phyloP scores from a whole-genome alignment of 2,113 vertebrate species.

The Myiozetetes cayanensis region DNA sequence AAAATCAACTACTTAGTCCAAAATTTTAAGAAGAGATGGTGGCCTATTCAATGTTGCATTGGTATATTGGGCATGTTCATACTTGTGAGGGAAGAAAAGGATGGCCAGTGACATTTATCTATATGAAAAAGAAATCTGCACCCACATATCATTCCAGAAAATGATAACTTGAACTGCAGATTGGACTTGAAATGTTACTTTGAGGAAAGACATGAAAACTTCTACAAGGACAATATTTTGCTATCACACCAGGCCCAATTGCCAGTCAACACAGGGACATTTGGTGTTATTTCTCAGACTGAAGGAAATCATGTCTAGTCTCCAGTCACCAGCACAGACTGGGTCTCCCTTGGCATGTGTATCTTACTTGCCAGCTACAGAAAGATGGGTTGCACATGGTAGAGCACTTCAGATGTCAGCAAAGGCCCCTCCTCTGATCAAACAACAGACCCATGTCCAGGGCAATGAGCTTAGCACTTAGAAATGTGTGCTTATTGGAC shows the following conservation, averaged over 20 bases:
- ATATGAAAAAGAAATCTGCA: neutral
- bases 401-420: neutral
- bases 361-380: neutral
- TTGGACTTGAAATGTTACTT: neutral
- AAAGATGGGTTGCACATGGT: neutral
- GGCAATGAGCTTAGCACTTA: neutral
- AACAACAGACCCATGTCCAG: accelerated
- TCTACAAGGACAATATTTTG: neutral
- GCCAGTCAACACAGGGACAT: neutral
- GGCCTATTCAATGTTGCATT: neutral
- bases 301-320: neutral
- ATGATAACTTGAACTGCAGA: neutral
- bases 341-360: neutral
- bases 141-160: neutral
- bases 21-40: neutral
- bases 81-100: neutral
- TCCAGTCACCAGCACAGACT: neutral
- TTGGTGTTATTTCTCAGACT: neutral
- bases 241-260: neutral
- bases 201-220: neutral
- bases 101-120: neutral
- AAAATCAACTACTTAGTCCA: neutral
- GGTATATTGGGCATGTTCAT: neutral
- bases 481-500: neutral
- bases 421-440: neutral